Evolutionary conservation across 1,140 invertebrate species (phyloP).

Genomic region (Drosophila murphyi): DNA sequence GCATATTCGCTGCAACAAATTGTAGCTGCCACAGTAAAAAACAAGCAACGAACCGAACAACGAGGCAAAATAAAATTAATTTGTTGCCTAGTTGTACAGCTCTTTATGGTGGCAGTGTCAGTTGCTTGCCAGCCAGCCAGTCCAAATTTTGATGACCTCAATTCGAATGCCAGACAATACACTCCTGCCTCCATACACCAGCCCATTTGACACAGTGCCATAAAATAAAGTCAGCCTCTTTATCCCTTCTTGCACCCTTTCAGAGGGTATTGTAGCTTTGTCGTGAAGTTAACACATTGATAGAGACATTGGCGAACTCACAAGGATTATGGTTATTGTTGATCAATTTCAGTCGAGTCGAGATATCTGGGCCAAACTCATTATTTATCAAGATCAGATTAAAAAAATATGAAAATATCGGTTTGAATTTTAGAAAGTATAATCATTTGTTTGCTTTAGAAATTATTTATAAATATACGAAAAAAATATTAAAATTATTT

Average conservation of each 20-base stretch:
- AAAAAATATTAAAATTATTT: too few relatives aligned
- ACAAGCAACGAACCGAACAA: conserved; percentile 8
- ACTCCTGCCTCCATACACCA: not conserved
- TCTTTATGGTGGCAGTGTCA: conserved; percentile 22
- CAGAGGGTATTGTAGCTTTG: too few relatives aligned
- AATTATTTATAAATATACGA: too few relatives aligned
- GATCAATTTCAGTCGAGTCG: too few relatives aligned
- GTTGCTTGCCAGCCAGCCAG: conserved; percentile 16
- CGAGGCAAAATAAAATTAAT: conserved; percentile 46
- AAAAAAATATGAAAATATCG: too few relatives aligned
- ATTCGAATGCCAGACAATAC: conserved; percentile 36
- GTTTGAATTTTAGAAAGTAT: too few relatives aligned
- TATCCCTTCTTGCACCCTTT: not conserved
- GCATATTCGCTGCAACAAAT: conserved; percentile 16
- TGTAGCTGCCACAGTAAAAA: not conserved
- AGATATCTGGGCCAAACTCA: too few relatives aligned
- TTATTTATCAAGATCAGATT: too few relatives aligned
- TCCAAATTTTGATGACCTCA: conserved; percentile 49
- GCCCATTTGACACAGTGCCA: conserved; percentile 9
- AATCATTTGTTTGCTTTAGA: too few relatives aligned
- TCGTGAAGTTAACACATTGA: too few relatives aligned
- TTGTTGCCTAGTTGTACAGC: conserved; percentile 30
- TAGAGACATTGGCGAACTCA: too few relatives aligned
- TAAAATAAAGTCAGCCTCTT: not conserved
- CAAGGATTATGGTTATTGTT: too few relatives aligned